Conservation (phyloP, 2,888 invertebrate genomes). For the Heliconius erato region DNA sequence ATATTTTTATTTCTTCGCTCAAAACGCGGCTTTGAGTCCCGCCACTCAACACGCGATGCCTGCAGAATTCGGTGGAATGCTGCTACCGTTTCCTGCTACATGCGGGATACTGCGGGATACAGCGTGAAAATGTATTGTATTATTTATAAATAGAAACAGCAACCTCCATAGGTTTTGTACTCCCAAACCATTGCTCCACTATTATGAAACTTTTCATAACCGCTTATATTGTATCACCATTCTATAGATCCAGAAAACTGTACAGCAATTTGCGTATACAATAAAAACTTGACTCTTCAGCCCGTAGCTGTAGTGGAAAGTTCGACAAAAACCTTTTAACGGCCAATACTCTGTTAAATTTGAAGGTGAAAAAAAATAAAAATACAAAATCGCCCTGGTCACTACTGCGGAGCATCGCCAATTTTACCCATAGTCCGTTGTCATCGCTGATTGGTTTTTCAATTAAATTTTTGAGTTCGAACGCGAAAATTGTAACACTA, state of each 20-base stretch:
- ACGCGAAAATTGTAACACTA: constrained; percentile 31
- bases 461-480: constrained; percentile 61
- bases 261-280: constrained; percentile 18
- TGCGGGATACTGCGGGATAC: too few species aligned
- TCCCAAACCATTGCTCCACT: too few species aligned
- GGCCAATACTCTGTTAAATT: constrained; percentile 39
- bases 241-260: neutral
- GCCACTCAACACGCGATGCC: too few species aligned
- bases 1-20: too few species aligned
- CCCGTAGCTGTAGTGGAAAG: constrained; percentile 28
- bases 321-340: constrained; percentile 44
- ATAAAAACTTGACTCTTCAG: constrained; percentile 30
- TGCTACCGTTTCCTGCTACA: too few species aligned
- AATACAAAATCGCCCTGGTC: constrained; percentile 40
- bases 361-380: constrained; percentile 43
- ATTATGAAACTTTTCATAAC: too few species aligned
- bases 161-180: too few species aligned
- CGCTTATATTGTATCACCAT: neutral
- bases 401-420: constrained; percentile 44
- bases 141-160: too few species aligned
- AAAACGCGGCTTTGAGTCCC: too few species aligned
- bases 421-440: constrained; percentile 53
- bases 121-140: too few species aligned
- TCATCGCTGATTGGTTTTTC: constrained; percentile 66
- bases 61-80: too few species aligned